Evolutionary conservation across 2,888 invertebrate species (phyloP).

Genomic region (Volucella inflata): DNA sequence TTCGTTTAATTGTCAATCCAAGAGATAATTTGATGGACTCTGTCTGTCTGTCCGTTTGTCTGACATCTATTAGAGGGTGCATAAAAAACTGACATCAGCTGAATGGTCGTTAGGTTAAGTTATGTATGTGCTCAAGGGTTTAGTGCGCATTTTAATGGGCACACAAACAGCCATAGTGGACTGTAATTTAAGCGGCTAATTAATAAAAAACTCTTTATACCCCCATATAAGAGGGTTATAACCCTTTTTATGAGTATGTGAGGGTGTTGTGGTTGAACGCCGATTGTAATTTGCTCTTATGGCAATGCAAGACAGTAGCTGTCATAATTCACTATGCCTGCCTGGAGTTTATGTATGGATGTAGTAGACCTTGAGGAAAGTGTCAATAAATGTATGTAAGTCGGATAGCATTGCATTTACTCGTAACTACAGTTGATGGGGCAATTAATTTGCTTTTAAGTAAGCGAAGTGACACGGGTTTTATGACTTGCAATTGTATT

Average conservation of each 20-base stretch:
- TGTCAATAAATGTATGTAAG: neutral
- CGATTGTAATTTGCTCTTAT: constrained; percentile 32
- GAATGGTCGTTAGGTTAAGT: constrained; percentile 37
- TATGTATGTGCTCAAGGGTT: constrained; percentile 31
- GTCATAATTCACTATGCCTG: constrained; percentile 49
- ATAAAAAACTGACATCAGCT: constrained; percentile 17
- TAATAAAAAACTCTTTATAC: constrained; percentile 69
- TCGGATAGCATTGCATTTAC: too few relatives aligned
- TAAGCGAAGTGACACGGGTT: too few relatives aligned
- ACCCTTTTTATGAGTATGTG: constrained; percentile 59
- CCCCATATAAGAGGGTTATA: constrained; percentile 68
- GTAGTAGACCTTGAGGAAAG: constrained; percentile 24
- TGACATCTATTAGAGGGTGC: constrained; percentile 24
- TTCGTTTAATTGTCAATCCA: constrained; percentile 56
- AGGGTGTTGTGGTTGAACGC: constrained; percentile 62
- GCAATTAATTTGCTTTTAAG: too few relatives aligned
- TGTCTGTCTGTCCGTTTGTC: too few relatives aligned
- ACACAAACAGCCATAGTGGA: neutral
- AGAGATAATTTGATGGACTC: constrained; percentile 45
- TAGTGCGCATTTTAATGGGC: constrained; percentile 7
- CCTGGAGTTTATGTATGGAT: too few relatives aligned
- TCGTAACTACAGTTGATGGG: too few relatives aligned
- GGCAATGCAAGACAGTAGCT: constrained; percentile 50
- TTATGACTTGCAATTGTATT: too few relatives aligned
- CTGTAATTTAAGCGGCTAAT: constrained; percentile 52